Evolutionary conservation across 1,140 invertebrate species (phyloP).

Genomic region (Heliothis virescens): DNA sequence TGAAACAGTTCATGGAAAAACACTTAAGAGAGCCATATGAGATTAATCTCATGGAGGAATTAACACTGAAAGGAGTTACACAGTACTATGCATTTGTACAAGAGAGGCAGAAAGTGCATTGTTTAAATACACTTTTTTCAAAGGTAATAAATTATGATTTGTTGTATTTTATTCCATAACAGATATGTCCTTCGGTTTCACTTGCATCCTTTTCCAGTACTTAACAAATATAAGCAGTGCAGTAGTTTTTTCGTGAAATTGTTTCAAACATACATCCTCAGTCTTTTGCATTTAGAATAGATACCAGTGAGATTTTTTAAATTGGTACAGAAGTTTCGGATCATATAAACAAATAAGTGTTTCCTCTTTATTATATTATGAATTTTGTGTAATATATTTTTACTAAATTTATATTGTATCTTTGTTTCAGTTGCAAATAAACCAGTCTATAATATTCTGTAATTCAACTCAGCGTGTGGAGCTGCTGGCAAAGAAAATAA

Average conservation of each 20-base stretch:
- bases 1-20: constrained; percentile 99
- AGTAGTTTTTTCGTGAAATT: too few species aligned
- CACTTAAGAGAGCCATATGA: constrained; percentile 99
- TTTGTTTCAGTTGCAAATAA: constrained; percentile 96
- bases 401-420: constrained; percentile 25
- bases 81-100: constrained; percentile 99
- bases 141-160: constrained; percentile 90
- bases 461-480: constrained; percentile 99
- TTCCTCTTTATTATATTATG: too few species aligned
- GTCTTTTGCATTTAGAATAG: too few species aligned
- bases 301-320: background rate
- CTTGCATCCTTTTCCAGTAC: too few species aligned
- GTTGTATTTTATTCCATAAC: constrained; percentile 3
- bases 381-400: background rate
- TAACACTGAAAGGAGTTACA: constrained; percentile 99
- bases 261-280: too few species aligned
- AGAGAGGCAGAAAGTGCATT: constrained; percentile 99
- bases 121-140: constrained; percentile 99
- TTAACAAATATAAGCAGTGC: too few species aligned
- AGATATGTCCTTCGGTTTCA: background rate
- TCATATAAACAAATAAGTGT: too few species aligned
- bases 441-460: constrained; percentile 99
- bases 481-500: constrained; percentile 99
- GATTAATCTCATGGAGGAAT: constrained; percentile 99
- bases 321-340: too few species aligned